These are phyloP conservation scores for Punctoribates punctum DNA, from an alignment of 2,888 invertebrate species.

Conservation along the genomic window DNA sequence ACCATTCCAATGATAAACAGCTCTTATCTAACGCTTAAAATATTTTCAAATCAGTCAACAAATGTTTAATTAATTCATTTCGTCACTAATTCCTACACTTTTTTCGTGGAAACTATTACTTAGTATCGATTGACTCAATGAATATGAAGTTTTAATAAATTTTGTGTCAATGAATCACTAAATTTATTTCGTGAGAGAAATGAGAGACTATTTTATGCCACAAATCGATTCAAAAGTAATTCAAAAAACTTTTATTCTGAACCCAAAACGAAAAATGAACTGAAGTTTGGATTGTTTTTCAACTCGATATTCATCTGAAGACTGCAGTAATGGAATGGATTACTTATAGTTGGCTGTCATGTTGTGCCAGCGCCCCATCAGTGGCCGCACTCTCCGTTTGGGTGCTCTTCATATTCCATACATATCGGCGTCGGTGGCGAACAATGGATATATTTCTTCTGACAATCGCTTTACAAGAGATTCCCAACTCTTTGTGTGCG, in stretches of 20 bases:
- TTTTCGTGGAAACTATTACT: not conserved
- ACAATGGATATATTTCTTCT: slow-evolving; percentile 59
- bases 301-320: not conserved
- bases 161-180: slow-evolving; percentile 21
- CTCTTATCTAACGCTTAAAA: not conserved
- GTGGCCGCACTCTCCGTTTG: slow-evolving; percentile 54
- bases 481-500: slow-evolving; percentile 46
- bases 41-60: not conserved
- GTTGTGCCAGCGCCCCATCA: slow-evolving; percentile 56
- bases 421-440: slow-evolving; percentile 58
- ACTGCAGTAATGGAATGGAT: slow-evolving; percentile 46
- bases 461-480: slow-evolving; percentile 54
- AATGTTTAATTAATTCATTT: not conserved
- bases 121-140: slow-evolving; percentile 1
- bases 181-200: slow-evolving; percentile 5
- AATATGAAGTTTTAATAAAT: slow-evolving; percentile 13
- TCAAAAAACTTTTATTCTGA: not conserved
- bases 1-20: not conserved
- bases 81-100: slow-evolving; percentile 17
- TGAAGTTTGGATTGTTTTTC: not conserved
- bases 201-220: not conserved
- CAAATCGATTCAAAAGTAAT: not conserved
- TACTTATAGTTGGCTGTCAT: slow-evolving; percentile 50
- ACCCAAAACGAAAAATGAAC: not conserved
- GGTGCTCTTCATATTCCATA: slow-evolving; percentile 57